Base-by-base conservation (phyloP, 2,888 invertebrate species). In the Pantelozetes paolii region DNA sequence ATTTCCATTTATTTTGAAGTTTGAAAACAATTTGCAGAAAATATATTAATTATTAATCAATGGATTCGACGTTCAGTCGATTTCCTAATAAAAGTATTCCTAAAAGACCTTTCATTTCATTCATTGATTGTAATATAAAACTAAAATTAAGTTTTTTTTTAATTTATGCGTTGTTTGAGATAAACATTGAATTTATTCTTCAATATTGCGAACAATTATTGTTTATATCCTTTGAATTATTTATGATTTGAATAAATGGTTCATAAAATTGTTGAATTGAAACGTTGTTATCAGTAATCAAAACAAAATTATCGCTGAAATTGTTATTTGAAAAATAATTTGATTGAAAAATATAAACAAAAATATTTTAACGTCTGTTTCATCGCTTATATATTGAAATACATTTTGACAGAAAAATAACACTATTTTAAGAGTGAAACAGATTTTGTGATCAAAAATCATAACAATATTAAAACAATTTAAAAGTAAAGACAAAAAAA, bases 381-480 rank as follows among this genome's bases (percentile, higher is more conserved):
- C 62, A 54, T 50, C 15, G 5, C 8, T 26, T 54, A 54, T 20
- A 26, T 54, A 20, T 50, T 36, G 36, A 6, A 50, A n/a, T 50
- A 50, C 50, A 59, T 32, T 59, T 32, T 57, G 23, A 28, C 18
- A 50, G 9, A 26, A 20, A 54, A 23, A 26, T 20, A 50, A 18
- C 15, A 59, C 32, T 59, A 59, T 28, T 30, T 26, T 67, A 42
- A 42, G 42, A 67, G 67, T 42, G 67, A 42, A 67, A n/a, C 67
- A 42, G 36, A 67, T 40, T 36, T 36, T 67, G 67, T 67, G 67
- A 67, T 67, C 67, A 67, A 67, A 62, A 67, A 40, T 67, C 13
- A 20, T 67, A 67, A 40, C 11, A 32, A 67, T 40, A 67, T 40
- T 26, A 36, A 50, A n/a, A 59, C 13, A 28, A n/a, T 32, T 32